Evolutionary conservation across 2,113 vertebrate species (phyloP), one percentile per base, ranked within the genome.

Genomic region (Cinclus mexicanus): DNA sequence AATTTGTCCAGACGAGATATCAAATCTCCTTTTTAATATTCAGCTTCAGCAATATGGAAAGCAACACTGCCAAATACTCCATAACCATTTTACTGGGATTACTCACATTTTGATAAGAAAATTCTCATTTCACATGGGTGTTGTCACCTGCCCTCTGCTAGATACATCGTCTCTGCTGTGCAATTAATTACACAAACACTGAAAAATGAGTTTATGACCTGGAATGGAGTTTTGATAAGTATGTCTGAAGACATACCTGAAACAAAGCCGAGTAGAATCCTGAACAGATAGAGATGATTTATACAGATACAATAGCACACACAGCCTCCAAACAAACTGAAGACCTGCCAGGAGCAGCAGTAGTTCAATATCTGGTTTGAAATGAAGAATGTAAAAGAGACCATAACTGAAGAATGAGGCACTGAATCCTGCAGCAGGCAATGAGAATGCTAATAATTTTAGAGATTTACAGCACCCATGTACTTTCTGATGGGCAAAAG

Each of bases 11-110:
- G 93, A 82, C 0, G 1, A 91, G 44, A 49, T 84, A 94, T 91
- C 71, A 78, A 52, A 78, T 55, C 42, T 83, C 59, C 76, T 70
- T 83, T 86, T 89, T 78, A 81, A 87, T 84, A 94, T 78, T 90
- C 83, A 71, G 71, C 26, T 81, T 83, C 71, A 80, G 55, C 44
- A 84, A 83, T 33, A 84, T 2, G 7, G 49, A 94, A 89, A 68
- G 44, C 39, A 86, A 26, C 28, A 41, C 52, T 89, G 80, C 68
- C 76, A 90, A 94, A 85, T 56, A 57, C 24, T 90, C 35, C 52
- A 56, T 41, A 87, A 74, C 29, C 10, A 69, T 69, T 90, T 63
- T 47, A 60, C 25, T 49, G 28, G 1, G 1, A 78, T 71, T 91
- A 63, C 49, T 81, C 76, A 86, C 13, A 44, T 70, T 87, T 81